Evolutionary conservation across 2,113 vertebrate species (phyloP).

Genomic region (Amphiprion percula): DNA sequence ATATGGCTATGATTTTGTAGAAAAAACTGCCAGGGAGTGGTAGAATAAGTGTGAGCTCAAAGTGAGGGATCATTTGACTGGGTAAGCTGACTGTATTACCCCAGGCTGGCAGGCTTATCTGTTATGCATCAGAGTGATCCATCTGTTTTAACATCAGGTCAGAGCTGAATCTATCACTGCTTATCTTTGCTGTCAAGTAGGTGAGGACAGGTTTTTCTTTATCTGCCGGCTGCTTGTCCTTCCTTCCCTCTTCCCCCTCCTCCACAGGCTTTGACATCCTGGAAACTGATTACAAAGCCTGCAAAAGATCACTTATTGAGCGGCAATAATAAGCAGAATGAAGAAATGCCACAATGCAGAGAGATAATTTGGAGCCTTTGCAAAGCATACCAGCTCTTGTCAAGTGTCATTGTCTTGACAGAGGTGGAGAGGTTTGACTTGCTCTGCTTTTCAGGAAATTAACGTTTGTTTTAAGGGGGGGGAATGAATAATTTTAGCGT

Average conservation of each 20-base stretch:
- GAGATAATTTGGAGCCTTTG: not conserved
- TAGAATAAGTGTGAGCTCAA: conserved; percentile 34
- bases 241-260: conserved; percentile 26
- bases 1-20: conserved; percentile 31
- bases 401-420: not conserved
- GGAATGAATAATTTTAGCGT: not conserved
- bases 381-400: conserved; percentile 1
- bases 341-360: not conserved
- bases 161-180: conserved; percentile 65
- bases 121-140: conserved; percentile 59
- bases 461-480: not conserved
- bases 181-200: conserved; percentile 75
- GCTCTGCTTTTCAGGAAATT: conserved; percentile 18
- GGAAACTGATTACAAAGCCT: conserved; percentile 48
- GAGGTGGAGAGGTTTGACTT: not conserved
- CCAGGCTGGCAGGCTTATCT: conserved; percentile 67
- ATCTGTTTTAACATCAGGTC: conserved; percentile 73
- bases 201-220: conserved; percentile 54
- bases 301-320: conserved; percentile 3
- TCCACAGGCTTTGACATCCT: conserved; percentile 28
- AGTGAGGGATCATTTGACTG: conserved; percentile 46
- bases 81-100: conserved; percentile 55
- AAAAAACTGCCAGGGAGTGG: conserved; percentile 26
- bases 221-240: conserved; percentile 38
- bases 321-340: conserved; percentile 10